These are phyloP conservation scores for Pseudomugil gertrudae DNA, from an alignment of 2,797 vertebrate species.

Conservation along the genomic window DNA sequence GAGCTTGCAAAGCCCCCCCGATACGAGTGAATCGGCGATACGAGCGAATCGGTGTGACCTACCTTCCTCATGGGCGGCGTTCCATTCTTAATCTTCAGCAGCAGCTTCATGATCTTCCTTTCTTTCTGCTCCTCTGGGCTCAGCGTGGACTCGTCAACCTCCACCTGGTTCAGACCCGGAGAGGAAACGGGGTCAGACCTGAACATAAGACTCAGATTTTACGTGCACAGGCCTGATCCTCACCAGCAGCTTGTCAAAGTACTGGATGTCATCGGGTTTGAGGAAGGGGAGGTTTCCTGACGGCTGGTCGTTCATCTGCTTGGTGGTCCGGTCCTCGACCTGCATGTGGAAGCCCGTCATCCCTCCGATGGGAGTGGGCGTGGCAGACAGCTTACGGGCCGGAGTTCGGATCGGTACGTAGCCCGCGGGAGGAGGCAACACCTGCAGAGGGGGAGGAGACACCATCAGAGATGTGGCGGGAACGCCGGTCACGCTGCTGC, in stretches of 20 bases:
- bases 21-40: not conserved
- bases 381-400: slow-evolving; percentile 95
- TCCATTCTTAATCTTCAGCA: slow-evolving; percentile 98
- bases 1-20: slow-evolving; percentile 29
- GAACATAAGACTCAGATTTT: not conserved
- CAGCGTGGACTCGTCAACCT: slow-evolving; percentile 97
- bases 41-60: too few species aligned
- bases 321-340: slow-evolving; percentile 93
- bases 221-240: slow-evolving; percentile 32
- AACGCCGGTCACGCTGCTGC: not conserved
- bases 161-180: slow-evolving; percentile 83
- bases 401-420: slow-evolving; percentile 98
- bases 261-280: slow-evolving; percentile 98
- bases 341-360: slow-evolving; percentile 99
- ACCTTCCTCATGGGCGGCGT: slow-evolving; percentile 99
- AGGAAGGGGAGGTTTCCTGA: slow-evolving; percentile 98
- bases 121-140: slow-evolving; percentile 99
- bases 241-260: slow-evolving; percentile 98
- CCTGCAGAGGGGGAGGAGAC: slow-evolving; percentile 72
- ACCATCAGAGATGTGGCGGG: slow-evolving; percentile 2
- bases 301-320: slow-evolving; percentile 96
- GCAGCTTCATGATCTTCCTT: slow-evolving; percentile 98
- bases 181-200: not conserved
- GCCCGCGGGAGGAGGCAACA: slow-evolving; percentile 95
- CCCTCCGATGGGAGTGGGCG: slow-evolving; percentile 94